Conservation (phyloP, 2,888 invertebrate species). For the Tachina grossa region DNA sequence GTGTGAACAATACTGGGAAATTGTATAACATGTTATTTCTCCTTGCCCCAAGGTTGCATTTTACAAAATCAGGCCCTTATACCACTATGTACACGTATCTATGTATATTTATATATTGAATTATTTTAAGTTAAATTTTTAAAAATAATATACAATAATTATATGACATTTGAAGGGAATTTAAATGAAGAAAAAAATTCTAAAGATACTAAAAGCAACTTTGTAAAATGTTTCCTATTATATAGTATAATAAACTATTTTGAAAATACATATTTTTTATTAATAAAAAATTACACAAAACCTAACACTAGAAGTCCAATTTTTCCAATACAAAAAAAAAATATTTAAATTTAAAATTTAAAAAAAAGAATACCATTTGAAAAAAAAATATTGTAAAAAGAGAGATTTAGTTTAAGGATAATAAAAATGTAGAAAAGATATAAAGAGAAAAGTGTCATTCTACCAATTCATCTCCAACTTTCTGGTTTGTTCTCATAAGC, state of each 20-base stretch:
- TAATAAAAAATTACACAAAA: neutral
- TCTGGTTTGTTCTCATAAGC: no score
- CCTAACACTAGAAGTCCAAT: constrained; percentile 31
- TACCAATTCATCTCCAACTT: neutral
- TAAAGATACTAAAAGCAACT: constrained; percentile 23
- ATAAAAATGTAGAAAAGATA: neutral
- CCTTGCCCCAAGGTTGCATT: neutral
- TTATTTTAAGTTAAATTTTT: neutral
- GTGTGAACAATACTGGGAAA: no score
- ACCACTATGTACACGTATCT: neutral
- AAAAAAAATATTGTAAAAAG: constrained; percentile 1
- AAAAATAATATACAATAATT: constrained; percentile 5
- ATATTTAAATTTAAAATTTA: constrained; percentile 4
- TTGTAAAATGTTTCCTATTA: constrained; percentile 43
- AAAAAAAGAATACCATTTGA: neutral
- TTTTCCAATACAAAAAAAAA: constrained; percentile 20
- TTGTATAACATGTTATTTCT: neutral
- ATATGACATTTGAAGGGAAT: constrained; percentile 63
- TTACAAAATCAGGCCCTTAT: neutral
- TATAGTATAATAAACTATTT: constrained; percentile 30
- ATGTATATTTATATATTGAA: neutral
- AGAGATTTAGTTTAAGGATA: neutral
- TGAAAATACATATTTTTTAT: constrained; percentile 36
- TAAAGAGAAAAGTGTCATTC: neutral
- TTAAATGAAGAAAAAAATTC: constrained; percentile 31